phyloP scores from a whole-genome alignment of 2,113 vertebrate genomes.

The Hypocryptadius cinnamomeus region DNA sequence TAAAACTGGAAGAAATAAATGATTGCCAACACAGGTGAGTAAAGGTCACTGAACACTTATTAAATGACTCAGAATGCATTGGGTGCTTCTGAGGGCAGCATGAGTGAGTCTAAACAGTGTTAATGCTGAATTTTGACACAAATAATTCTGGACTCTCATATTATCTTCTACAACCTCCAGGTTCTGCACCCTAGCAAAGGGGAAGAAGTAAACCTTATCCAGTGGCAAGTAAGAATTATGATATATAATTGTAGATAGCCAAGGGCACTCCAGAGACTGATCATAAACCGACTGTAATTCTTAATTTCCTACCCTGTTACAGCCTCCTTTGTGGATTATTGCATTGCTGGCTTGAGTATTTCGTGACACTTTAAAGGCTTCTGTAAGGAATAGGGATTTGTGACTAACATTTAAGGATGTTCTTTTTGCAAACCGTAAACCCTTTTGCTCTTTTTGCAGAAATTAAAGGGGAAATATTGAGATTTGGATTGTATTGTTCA shows the following conservation, averaged over 20 bases:
- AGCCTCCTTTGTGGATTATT: neutral
- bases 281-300: neutral
- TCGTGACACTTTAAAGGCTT: neutral
- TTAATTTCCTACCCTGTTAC: neutral
- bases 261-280: neutral
- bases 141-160: neutral
- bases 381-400: neutral
- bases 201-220: neutral
- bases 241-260: neutral
- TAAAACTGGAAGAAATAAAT: slow-evolving; percentile 17
- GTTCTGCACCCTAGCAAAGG: neutral
- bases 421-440: neutral
- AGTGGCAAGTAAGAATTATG: neutral
- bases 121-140: neutral
- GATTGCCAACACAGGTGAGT: neutral
- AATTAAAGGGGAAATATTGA: neutral
- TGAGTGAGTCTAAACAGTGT: neutral
- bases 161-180: neutral
- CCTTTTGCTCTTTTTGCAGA: neutral
- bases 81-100: neutral
- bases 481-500: neutral
- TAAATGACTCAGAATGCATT: neutral
- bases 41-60: slow-evolving; percentile 11
- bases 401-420: neutral
- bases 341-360: neutral